phyloP scores from a whole-genome alignment of 2,113 vertebrate genomes.

The Ibidorhyncha struthersii region DNA sequence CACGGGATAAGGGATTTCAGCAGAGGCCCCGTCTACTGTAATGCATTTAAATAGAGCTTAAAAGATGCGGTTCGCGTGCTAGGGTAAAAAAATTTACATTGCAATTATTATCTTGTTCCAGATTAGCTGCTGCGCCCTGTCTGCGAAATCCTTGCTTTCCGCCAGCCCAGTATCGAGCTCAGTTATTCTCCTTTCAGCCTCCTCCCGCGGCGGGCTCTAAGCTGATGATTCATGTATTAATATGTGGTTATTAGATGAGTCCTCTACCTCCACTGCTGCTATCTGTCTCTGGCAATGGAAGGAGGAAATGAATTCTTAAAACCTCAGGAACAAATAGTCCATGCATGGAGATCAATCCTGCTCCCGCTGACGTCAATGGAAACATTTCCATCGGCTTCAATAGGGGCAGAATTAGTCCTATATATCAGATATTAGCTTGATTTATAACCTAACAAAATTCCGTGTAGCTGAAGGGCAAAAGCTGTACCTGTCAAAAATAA shows the following conservation, averaged over 20 bases:
- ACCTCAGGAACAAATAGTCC: not conserved
- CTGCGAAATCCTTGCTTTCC: not conserved
- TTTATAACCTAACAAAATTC: not conserved
- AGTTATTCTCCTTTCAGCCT: not conserved
- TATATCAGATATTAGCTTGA: not conserved
- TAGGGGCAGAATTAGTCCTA: not conserved
- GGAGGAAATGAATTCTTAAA: slow-evolving; percentile 39
- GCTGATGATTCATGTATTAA: not conserved
- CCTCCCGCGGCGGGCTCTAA: not conserved
- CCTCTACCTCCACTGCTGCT: not conserved
- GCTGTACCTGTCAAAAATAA: not conserved
- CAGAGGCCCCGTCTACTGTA: rapidly evolving
- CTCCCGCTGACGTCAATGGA: not conserved
- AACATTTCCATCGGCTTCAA: not conserved
- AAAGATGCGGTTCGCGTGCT: not conserved
- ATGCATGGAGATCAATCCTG: not conserved
- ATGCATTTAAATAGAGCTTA: not conserved
- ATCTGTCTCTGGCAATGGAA: not conserved
- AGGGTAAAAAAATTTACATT: not conserved
- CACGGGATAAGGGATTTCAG: not conserved
- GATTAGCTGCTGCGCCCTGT: not conserved
- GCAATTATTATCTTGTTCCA: not conserved
- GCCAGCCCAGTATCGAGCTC: not conserved
- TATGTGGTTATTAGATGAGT: not conserved
- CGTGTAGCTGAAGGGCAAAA: not conserved